Base-by-base conservation (phyloP, 2,888 invertebrate genomes). In the Acanthosepion esculentum region DNA sequence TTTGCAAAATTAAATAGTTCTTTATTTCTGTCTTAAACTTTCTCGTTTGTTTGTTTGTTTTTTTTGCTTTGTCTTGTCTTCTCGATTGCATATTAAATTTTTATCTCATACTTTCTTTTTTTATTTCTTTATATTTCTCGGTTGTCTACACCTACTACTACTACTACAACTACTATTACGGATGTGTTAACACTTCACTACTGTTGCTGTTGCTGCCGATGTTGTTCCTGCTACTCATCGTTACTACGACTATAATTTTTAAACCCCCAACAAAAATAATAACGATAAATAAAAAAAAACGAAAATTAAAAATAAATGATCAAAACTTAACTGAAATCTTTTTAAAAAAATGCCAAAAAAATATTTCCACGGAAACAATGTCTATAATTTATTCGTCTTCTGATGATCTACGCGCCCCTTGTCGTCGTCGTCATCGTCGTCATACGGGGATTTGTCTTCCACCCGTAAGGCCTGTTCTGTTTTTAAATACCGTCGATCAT, bases 401-500 rank as follows among this genome's bases (percentile, higher is more conserved):
- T 12, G 53, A 78, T 93, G n/a, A 20, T 12, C 48, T 15, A 59
- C 12, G 29, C 53, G 48, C 41, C 33, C 41, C 93, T 64, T 92
- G 91, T 55, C 93, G 26, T 64, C 93, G 26, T 64, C n/a, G 91
- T 94, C 94, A 94, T 95, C 92, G 50, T 95, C 94, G 94, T 95
- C 50, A 95, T 95, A 95, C 94, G 95, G 93, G 94, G 95, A 94
- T 94, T 95, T 95, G 95, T 95, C 95, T 95, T 95, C 95, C 94
- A 95, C 95, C 94, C 94, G 91, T 33, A 96, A 96, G 96, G 95
- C 96, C 96, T 92, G 94, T 96, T 94, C 95, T 95, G 94, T 96
- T 95, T 95, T 95, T 96, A 95, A 96, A 96, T 95, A 95, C 94
- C 95, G 94, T 95, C 95, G 96, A 96, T 96, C 95, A 95, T 96